Evolutionary conservation across 2,113 vertebrate species (phyloP).

Genomic region (Tachysurus vachellii): DNA sequence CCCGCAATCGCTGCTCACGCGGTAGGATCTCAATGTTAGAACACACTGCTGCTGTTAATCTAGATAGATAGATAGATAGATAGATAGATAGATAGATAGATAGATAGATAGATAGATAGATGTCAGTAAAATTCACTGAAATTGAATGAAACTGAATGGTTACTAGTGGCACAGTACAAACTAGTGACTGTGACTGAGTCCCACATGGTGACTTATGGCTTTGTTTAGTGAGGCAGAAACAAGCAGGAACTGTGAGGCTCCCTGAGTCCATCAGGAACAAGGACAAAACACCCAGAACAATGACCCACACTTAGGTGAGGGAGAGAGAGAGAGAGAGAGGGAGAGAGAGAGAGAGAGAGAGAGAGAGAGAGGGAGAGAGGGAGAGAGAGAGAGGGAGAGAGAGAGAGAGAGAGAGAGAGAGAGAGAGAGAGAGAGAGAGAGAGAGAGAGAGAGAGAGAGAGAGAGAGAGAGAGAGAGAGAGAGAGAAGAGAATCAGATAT

Average conservation of each 20-base stretch:
- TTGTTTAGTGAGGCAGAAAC: constrained; percentile 11
- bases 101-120: neutral
- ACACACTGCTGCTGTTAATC: neutral
- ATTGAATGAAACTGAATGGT: neutral
- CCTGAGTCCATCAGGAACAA: constrained; percentile 20
- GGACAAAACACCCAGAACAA: neutral
- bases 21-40: neutral
- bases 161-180: neutral
- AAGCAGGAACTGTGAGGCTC: neutral
- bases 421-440: neutral
- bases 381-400: neutral
- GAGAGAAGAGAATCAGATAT: neutral
- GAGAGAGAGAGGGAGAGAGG: neutral
- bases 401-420: neutral
- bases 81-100: too few species aligned
- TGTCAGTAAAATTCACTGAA: neutral
- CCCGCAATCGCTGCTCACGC: neutral
- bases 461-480: neutral
- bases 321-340: neutral
- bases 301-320: neutral
- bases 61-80: too few species aligned
- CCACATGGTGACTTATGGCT: neutral
- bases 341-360: neutral
- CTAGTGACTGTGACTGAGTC: neutral
- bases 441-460: neutral